Conservation (phyloP, 2,113 vertebrate genomes). For the Puntigrus tetrazona region DNA sequence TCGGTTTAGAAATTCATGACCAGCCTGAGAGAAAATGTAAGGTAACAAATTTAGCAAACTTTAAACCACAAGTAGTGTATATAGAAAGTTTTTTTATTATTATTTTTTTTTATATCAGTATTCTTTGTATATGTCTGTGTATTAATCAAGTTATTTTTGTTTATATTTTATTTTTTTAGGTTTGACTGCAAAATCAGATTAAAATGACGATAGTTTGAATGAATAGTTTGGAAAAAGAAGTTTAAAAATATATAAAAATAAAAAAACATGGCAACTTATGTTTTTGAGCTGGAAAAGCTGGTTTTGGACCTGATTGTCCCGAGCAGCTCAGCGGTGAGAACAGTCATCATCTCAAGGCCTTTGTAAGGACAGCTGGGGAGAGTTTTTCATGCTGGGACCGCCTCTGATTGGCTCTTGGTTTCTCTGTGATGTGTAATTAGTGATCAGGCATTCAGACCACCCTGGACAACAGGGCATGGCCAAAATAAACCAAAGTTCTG, state of each 20-base stretch:
- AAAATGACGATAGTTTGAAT: too few species aligned
- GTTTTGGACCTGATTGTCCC: not conserved
- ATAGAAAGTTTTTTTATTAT: too few species aligned
- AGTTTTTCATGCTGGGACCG: slow-evolving; percentile 20
- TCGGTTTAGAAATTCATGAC: not conserved
- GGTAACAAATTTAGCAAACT: not conserved
- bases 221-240: too few species aligned
- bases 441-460: not conserved
- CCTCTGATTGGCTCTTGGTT: slow-evolving; percentile 43
- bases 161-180: too few species aligned
- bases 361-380: slow-evolving; percentile 36
- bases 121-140: too few species aligned
- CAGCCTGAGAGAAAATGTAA: not conserved
- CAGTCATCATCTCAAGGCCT: slow-evolving; percentile 14
- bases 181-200: too few species aligned
- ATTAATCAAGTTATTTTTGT: too few species aligned
- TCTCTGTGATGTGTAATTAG: slow-evolving; percentile 36
- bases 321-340: not conserved
- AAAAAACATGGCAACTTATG: not conserved
- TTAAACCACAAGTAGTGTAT: too few species aligned
- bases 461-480: too few species aligned
- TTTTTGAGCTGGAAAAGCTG: not conserved
- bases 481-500: too few species aligned
- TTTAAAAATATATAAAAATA: too few species aligned
- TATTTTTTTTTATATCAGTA: too few species aligned